Evolutionary conservation across 2,113 vertebrate species (phyloP), one percentile per base, ranked within the genome.

Genomic region (Galbula dea): DNA sequence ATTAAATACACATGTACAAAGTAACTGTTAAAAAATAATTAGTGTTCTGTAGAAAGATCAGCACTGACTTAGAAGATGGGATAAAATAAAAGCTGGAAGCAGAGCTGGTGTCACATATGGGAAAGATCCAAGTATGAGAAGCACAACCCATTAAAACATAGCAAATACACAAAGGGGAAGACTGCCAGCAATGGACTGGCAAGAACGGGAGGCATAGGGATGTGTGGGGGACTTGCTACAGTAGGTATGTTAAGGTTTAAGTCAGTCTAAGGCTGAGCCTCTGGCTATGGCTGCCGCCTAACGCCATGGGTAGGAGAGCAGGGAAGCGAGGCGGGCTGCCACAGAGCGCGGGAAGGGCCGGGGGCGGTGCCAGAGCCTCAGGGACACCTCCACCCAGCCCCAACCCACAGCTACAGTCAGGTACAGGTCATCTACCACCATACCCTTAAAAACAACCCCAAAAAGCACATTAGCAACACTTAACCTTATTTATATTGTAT

Each of bases 281-380:
- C 37, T 45, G 46, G 34, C 34, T 43, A 12, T 2, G 23, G 26
- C 29, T 58, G 67, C 37, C 73, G 68, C 19, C 36, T 18, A 49
- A 36, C 11, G 24, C 9, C 5, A 9, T 0, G 1, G 12, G 34
- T 58, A 12, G 5, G 13, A 71, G 32, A 66, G 26, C 24, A 67
- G 30, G 46, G 36, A 77, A 61, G 18, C 0, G 7, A 71, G 19
- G 3, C 13, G 7, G n/a, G 41, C 8, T 59, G 15, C 22, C 2
- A 10, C 26, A 58, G 16, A 12, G 22, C 1, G 1, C 0, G 4
- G 34, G 34, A 39, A 58, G 34, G 16, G 39, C 23, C 1, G 1
- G 34, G 15, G 23, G 15, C 20, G 54, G 32, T 3, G 22, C 1
- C 54, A 36, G 14, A 41, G 29, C 32, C 37, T 54, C 54, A 20